Base-by-base conservation (phyloP, 2,113 vertebrate genomes). In the Uropsilus gracilis region DNA sequence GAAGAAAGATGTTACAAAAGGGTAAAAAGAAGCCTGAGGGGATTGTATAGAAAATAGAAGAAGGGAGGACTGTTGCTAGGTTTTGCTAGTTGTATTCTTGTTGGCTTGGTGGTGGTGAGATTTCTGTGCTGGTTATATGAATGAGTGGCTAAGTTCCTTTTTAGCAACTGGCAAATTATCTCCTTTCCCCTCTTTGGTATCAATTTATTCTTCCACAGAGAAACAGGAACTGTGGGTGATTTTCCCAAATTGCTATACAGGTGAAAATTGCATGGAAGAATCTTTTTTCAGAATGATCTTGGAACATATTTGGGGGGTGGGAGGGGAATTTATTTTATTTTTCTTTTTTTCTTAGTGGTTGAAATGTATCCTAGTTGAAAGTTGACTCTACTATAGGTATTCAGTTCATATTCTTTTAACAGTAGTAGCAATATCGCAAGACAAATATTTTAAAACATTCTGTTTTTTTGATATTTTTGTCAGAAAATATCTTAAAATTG, bases 241-340 rank as follows among this genome's bases (percentile, higher is more conserved):
- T 83, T 50, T 18, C 46, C 77, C 81, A 80, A 50, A 78, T 94
- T 84, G 69, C 39, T 90, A 1, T 80, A 69, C 89, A 86, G 50
- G 69, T 92, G 86, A 88, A 46, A 76, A 28, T 61, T 75, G 14
- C 8, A 77, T 57, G 53, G 50, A 94, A 83, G 34, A 87, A 30
- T 64, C 22, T 61, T 91, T 53, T 53, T 4, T 50, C 24, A 86
- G 61, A 81, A 89, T 86, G 22, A 82, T 87, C 34, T 85, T 90
- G n/a, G n/a, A 92, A 66, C 30, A 84, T 75, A 88, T 22, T 89
- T 85, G 86, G 94, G 75, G 81, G n/a, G n/a, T n/a, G n/a, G 94
- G 78, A 90, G 77, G 66, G 46, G 55, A 71, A 18, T 46, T 86
- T 66, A 28, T 90, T 64, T 87, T 80, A 85, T 53, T 94, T 80